These are phyloP conservation scores for Calypte anna DNA, from an alignment of 2,113 vertebrate genomes.

Conservation along the genomic window DNA sequence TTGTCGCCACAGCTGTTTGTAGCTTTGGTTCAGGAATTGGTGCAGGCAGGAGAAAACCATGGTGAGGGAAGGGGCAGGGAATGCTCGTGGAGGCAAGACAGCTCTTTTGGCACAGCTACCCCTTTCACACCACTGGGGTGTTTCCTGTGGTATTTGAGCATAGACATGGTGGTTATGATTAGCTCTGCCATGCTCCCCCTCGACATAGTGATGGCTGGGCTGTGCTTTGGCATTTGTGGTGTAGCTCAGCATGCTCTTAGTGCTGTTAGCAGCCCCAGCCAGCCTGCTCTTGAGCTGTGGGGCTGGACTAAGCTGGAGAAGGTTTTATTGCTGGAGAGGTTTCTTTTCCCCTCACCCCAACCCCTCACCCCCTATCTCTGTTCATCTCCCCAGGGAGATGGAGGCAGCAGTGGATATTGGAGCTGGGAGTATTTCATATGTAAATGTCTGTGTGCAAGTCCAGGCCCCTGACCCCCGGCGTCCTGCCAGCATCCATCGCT, in stretches of 20 bases:
- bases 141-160: background rate
- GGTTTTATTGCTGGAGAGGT: conserved; percentile 32
- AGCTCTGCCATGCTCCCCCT: background rate
- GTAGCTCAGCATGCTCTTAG: background rate
- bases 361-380: conserved; percentile 8
- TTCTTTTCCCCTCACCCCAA: background rate
- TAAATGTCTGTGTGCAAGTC: conserved; percentile 48
- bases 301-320: background rate
- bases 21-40: background rate
- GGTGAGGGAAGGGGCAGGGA: background rate
- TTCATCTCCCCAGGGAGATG: conserved; percentile 52
- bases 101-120: background rate
- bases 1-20: background rate
- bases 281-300: background rate
- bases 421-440: conserved; percentile 67
- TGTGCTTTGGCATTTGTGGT: background rate
- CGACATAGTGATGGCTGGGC: background rate
- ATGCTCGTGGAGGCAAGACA: rapidly evolving
- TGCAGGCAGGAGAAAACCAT: background rate
- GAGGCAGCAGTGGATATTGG: conserved; percentile 60
- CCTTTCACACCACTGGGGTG: rapidly evolving
- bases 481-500: conserved; percentile 36
- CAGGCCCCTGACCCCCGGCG: conserved; percentile 60
- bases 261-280: background rate
- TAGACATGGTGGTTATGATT: background rate